Percentiles rank a stretch among this genome's conserved stretches.
Conservation (phyloP, 2,888 invertebrate species). For the Drosophila paracracens region DNA sequence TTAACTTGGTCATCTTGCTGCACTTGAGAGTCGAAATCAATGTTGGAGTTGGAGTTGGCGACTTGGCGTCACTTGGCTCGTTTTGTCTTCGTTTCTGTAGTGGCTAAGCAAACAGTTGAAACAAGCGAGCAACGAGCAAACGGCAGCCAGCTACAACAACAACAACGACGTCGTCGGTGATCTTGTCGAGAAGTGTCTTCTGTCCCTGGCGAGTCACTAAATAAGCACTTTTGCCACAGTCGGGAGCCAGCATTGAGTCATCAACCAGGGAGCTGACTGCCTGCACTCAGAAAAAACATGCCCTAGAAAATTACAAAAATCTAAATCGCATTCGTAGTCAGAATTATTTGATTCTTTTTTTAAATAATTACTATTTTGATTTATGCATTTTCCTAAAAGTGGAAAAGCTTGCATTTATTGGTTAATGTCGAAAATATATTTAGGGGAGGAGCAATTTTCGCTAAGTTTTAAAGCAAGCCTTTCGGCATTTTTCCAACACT, state of each 20-base stretch:
- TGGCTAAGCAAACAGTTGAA: conserved; percentile 74
- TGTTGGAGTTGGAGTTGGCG: conserved; percentile 27
- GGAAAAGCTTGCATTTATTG: rapidly evolving
- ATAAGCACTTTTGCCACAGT: conserved; percentile 68
- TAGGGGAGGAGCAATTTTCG: rapidly evolving
- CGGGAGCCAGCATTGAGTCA: conserved; percentile 72
- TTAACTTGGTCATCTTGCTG: conserved; percentile 78
- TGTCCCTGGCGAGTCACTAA: conserved; percentile 73
- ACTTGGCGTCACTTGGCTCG: conserved; percentile 65
- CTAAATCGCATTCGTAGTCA: not conserved
- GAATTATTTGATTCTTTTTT: not conserved
- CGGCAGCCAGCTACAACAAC: conserved; percentile 64
- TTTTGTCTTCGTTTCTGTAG: conserved; percentile 64
- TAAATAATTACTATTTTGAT: not conserved
- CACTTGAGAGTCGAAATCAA: conserved; percentile 58
- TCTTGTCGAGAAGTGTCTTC: conserved; percentile 61
- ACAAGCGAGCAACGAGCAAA: conserved; percentile 52
- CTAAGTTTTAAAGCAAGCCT: too few relatives aligned
- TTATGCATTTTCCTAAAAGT: not conserved
- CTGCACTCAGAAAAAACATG: not conserved
- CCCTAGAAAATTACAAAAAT: not conserved
- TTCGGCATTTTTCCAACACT: not conserved
- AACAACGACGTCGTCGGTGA: conserved; percentile 23
- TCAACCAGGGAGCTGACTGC: conserved; percentile 54
- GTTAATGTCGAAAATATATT: not conserved